These are phyloP conservation scores for Oreotrochilus melanogaster DNA, from an alignment of 2,113 vertebrate species.

Conservation along the genomic window DNA sequence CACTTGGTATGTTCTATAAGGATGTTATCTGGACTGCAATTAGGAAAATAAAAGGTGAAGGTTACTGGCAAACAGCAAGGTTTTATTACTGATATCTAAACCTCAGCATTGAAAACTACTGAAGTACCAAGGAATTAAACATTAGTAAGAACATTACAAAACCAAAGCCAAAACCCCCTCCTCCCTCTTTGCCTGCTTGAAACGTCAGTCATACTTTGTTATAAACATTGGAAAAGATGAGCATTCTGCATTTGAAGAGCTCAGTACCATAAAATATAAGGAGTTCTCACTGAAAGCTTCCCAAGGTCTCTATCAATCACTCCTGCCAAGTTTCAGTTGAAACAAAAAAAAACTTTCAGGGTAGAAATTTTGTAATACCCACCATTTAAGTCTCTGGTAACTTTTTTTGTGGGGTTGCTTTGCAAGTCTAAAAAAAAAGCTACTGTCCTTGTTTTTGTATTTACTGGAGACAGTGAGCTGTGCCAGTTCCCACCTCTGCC, in stretches of 20 bases:
- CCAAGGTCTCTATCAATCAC: not conserved
- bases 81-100: not conserved
- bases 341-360: not conserved
- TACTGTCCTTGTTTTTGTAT: too few relatives aligned
- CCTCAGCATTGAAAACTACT: not conserved
- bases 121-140: not conserved
- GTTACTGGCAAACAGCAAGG: not conserved
- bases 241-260: not conserved
- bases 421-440: too few relatives aligned
- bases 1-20: not conserved
- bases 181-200: not conserved
- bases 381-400: too few relatives aligned
- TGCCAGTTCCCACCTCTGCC: too few relatives aligned
- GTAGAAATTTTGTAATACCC: too few relatives aligned
- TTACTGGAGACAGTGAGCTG: too few relatives aligned
- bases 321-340: not conserved
- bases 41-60: not conserved
- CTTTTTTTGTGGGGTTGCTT: too few relatives aligned
- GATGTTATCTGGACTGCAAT: not conserved
- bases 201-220: not conserved
- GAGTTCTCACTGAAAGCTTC: not conserved
- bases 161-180: not conserved
- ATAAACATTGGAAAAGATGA: not conserved
- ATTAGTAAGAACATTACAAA: not conserved
- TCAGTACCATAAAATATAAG: not conserved